Base-by-base conservation (phyloP, 1,140 invertebrate genomes). In the Aphaenogaster floridana region DNA sequence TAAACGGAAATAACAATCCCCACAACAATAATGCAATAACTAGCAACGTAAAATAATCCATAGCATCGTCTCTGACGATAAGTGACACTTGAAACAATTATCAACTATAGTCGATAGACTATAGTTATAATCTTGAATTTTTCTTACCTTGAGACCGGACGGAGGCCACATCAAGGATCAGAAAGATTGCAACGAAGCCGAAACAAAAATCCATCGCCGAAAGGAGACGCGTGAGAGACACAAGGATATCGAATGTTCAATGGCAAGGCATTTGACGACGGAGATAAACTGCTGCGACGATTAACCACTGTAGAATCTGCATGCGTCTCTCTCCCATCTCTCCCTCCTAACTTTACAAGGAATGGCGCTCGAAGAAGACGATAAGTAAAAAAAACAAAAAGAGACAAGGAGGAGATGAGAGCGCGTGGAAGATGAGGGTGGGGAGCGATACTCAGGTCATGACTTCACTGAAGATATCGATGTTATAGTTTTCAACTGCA, bases 161-260 rank as follows among this genome's bases (percentile, higher is more conserved):
- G 45, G n/a, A 66, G 28, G 8, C 2, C 17, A n/a, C 28, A n/a
- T 42, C n/a, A 34, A 59, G n/a, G n/a, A 79, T 79, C 17, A 79
- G 6, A 0, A 66, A 45, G 17, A 79, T 52, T 5, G 8, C 59
- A 28, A 79, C 1, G 0, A 66, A 34, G 15, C 54, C 13, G 13
- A 45, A 77, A 39, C 61, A 45, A 52, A 79, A 34, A 79, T 66
- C 28, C 77, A 79, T 79, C 45, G 11, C 8, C 3, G 28, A 79
- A 79, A 15, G 66, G 17, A 21, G 3, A 76, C 59, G 5, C 28
- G 28, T 48, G 6, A 36, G 6, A 17, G 11, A 15, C 6, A 28
- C 17, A 42, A 36, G 8, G n/a, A 61, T 72, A 74, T 61, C 6
- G 6, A 36, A 36, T 50, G 15, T 64, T 59, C 3, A 13, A 66